A percentile compares a stretch with the other conserved stretches of the same genome.
Evolutionary conservation across 2,113 vertebrate genomes (phyloP).

Genomic region (Hippotragus niger): DNA sequence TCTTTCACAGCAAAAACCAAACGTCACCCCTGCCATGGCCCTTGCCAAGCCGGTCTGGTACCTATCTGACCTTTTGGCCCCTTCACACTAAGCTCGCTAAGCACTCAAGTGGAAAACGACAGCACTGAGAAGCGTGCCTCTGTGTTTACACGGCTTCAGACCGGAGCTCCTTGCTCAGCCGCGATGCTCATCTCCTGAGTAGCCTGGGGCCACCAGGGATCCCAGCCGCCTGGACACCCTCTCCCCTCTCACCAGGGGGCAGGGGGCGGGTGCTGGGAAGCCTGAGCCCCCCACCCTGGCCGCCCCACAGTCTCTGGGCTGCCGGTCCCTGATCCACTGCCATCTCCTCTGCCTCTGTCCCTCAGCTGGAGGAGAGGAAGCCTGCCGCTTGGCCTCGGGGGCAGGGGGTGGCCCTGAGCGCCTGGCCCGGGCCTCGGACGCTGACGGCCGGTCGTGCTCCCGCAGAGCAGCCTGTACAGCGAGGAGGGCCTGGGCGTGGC

Average conservation of each 20-base stretch:
- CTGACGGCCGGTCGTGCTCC: background rate
- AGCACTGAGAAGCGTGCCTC: rapidly evolving
- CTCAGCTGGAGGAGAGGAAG: background rate
- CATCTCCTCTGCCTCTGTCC: too few relatives aligned
- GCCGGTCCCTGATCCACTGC: rapidly evolving
- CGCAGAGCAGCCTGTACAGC: constrained; percentile 94
- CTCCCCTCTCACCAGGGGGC: too few relatives aligned
- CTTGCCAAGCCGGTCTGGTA: background rate
- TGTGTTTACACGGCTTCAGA: rapidly evolving
- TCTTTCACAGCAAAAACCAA: background rate
- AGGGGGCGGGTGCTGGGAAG: background rate
- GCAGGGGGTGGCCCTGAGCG: rapidly evolving
- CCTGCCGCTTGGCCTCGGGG: background rate
- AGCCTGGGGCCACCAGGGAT: rapidly evolving
- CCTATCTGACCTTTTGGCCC: background rate
- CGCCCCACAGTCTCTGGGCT: background rate
- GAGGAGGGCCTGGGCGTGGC: constrained; percentile 91
- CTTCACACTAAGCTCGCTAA: background rate
- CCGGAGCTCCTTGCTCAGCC: too few relatives aligned
- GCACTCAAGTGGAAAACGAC: background rate
- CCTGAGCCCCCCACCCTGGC: background rate
- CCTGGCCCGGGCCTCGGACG: background rate
- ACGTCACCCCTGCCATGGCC: rapidly evolving
- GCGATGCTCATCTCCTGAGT: rapidly evolving
- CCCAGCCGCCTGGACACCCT: rapidly evolving